Conservation (phyloP, 1,140 invertebrate species). For the Paracyclopina nana region DNA sequence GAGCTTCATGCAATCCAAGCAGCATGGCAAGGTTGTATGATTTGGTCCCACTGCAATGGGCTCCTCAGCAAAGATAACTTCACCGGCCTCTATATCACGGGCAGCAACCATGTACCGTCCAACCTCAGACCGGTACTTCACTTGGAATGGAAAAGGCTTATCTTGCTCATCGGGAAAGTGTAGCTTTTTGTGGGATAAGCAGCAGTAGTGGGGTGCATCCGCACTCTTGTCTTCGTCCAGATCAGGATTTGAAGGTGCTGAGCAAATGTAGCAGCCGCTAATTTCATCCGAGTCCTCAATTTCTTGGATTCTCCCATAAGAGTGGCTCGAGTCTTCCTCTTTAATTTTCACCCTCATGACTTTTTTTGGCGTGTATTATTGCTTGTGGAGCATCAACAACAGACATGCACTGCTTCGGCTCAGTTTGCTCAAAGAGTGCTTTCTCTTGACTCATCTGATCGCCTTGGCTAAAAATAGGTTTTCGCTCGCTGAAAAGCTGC, state of each 20-base stretch:
- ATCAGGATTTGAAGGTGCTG: background rate
- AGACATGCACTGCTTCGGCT: too few species aligned
- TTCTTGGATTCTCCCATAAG: background rate
- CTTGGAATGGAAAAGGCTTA: background rate
- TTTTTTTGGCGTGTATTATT: too few species aligned
- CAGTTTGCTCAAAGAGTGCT: too few species aligned
- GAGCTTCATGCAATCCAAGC: constrained; percentile 7
- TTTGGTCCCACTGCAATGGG: constrained; percentile 44
- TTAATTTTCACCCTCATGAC: constrained; percentile 26
- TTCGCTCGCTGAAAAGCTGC: too few species aligned
- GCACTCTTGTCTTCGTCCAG: background rate
- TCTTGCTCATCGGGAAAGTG: background rate
- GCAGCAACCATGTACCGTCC: constrained; percentile 44
- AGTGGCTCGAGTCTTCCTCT: constrained; percentile 20
- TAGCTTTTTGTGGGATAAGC: background rate
- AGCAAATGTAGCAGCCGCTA: background rate
- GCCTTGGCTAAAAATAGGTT: too few species aligned
- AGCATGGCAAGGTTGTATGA: constrained; percentile 20
- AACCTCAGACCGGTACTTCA: background rate
- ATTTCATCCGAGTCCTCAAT: background rate
- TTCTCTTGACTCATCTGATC: too few species aligned
- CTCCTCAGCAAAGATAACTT: constrained; percentile 40
- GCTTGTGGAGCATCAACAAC: too few species aligned
- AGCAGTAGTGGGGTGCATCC: background rate
- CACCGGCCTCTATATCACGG: constrained; percentile 44